Percentiles rank a stretch among this genome's conserved stretches.
phyloP scores from a whole-genome alignment of 2,888 invertebrate species.

The Cremastobaeus sp. region DNA sequence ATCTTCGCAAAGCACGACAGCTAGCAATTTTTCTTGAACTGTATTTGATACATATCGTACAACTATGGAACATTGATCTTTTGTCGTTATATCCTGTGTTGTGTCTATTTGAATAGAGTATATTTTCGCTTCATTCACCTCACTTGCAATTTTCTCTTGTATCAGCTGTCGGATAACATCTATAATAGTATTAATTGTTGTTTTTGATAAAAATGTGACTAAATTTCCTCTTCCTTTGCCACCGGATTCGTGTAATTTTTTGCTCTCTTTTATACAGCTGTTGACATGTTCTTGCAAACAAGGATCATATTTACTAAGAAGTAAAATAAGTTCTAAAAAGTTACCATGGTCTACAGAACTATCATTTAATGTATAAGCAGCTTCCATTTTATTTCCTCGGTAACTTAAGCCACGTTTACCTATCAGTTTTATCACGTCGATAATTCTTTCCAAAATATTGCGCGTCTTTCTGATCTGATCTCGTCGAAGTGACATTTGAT shows the following conservation, averaged over 20 bases:
- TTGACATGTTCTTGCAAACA: constrained; percentile 5
- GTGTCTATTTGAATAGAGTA: constrained; percentile 20
- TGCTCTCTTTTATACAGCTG: constrained; percentile 10
- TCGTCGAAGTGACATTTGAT: constrained; percentile 1
- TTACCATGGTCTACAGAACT: constrained; percentile 16
- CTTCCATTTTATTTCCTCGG: constrained; percentile 13
- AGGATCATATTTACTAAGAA: constrained; percentile 11
- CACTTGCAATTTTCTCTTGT: constrained; percentile 5
- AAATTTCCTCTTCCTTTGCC: constrained; percentile 5
- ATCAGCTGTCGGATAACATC: neutral
- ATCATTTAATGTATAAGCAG: constrained; percentile 19
- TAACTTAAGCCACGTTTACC: constrained; percentile 15
- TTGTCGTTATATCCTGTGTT: constrained; percentile 33
- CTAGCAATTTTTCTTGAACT: constrained; percentile 12
- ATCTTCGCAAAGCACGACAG: neutral
- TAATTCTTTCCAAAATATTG: constrained; percentile 2
- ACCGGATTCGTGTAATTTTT: neutral
- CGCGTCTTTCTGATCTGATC: constrained; percentile 5
- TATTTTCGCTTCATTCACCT: neutral
- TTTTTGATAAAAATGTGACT: constrained; percentile 16
- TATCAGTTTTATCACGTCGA: constrained; percentile 19
- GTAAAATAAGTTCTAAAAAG: constrained; percentile 8
- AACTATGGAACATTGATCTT: constrained; percentile 25
- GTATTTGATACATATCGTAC: constrained; percentile 12
- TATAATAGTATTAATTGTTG: constrained; percentile 1